Conservation (phyloP, 2,113 vertebrate genomes). For the Microcebus ravelobensis region DNA sequence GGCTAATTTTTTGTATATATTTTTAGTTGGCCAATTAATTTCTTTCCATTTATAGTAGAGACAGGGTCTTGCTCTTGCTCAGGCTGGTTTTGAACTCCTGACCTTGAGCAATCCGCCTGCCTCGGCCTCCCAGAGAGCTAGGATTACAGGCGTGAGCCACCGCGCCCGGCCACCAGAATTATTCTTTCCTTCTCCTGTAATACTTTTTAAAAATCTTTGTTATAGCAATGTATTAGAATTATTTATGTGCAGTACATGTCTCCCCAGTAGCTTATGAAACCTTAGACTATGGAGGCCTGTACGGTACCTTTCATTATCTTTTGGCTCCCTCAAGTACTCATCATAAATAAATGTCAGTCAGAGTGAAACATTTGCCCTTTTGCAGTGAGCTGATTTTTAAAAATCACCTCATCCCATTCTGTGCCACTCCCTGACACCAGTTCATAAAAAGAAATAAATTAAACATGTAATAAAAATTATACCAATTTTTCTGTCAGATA, state of each 20-base stretch:
- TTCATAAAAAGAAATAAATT: conserved; percentile 22
- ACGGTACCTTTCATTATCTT: conserved; percentile 22
- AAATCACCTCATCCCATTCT: conserved; percentile 14
- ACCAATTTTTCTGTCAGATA: conserved; percentile 29
- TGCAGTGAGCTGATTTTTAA: conserved; percentile 30
- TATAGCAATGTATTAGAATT: background rate
- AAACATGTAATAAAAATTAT: conserved; percentile 29
- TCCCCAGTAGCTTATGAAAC: background rate
- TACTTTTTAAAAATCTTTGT: background rate
- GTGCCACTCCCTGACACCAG: conserved; percentile 17
- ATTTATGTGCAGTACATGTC: background rate
- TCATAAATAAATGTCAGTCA: conserved; percentile 29
- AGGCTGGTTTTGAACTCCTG: too few species aligned
- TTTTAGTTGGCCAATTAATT: too few species aligned
- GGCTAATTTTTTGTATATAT: too few species aligned
- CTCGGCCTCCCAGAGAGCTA: too few species aligned
- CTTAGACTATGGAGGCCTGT: background rate
- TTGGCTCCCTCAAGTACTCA: conserved; percentile 35
- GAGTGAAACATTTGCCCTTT: conserved; percentile 60
- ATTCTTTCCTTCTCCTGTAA: background rate
- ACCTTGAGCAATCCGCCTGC: too few species aligned
- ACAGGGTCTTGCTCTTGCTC: too few species aligned
- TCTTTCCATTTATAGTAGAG: too few species aligned
- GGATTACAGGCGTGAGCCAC: too few species aligned
- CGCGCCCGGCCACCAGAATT: background rate